Conservation (phyloP, 2,797 vertebrate genomes). For the Chromobotia macracanthus region DNA sequence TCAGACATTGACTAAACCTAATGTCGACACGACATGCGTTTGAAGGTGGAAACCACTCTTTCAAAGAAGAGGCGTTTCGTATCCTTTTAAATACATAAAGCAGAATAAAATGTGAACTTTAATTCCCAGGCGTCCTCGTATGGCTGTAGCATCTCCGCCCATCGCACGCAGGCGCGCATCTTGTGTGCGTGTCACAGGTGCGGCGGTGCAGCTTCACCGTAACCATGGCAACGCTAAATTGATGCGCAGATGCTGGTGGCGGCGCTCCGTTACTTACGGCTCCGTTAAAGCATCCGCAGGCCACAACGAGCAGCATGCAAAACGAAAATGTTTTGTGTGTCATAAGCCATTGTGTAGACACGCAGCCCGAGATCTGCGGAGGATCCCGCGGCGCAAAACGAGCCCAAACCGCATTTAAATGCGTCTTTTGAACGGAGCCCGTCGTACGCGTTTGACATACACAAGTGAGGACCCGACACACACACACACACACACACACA, state of each 20-base stretch:
- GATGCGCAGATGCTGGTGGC: constrained; percentile 73
- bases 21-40: not conserved
- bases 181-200: constrained; percentile 75
- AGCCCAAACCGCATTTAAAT: constrained; percentile 32
- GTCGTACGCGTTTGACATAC: constrained; percentile 47
- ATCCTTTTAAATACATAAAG: not conserved
- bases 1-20: not conserved
- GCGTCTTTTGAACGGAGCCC: constrained; percentile 43
- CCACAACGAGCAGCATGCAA: constrained; percentile 6
- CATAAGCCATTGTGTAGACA: not conserved
- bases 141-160: constrained; percentile 14
- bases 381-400: not conserved
- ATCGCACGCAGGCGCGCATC: constrained; percentile 27
- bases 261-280: constrained; percentile 54
- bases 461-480: constrained; percentile 41
- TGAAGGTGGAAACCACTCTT: not conserved
- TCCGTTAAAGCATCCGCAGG: constrained; percentile 28
- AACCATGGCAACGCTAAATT: constrained; percentile 83
- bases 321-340: not conserved
- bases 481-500: constrained; percentile 8
- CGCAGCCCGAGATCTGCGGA: not conserved
- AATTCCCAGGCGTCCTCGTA: not conserved
- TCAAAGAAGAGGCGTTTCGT: not conserved
- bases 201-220: constrained; percentile 75
- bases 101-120: not conserved